A percentile compares a stretch with the other conserved stretches of the same genome.
These are phyloP conservation scores for Petrocephalus schoutedeni DNA, from an alignment of 2,797 vertebrate genomes.

Conservation along the genomic window DNA sequence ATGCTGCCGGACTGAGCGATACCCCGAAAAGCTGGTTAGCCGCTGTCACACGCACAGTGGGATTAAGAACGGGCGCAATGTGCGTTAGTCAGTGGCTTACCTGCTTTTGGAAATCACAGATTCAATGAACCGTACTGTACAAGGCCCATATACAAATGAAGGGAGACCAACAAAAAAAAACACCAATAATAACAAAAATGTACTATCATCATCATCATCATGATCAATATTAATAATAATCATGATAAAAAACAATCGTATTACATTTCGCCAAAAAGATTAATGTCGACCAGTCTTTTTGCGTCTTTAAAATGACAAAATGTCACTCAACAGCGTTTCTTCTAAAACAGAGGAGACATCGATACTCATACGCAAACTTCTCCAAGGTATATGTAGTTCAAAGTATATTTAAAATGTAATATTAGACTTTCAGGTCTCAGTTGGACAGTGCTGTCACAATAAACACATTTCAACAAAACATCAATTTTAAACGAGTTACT, in stretches of 20 bases:
- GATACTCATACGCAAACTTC: slow-evolving; percentile 2
- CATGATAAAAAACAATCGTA: not conserved
- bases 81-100: slow-evolving; percentile 99
- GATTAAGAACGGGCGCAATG: slow-evolving; percentile 84
- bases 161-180: not conserved
- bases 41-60: slow-evolving; percentile 99
- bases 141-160: not conserved
- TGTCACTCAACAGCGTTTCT: not conserved
- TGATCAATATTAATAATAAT: not conserved
- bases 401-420: not conserved
- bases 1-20: slow-evolving; percentile 39
- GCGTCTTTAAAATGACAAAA: not conserved
- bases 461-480: slow-evolving; percentile 4
- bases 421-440: slow-evolving; percentile 7
- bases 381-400: not conserved
- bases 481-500: not conserved
- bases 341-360: not conserved
- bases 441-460: not conserved
- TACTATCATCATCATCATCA: not conserved
- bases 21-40: slow-evolving; percentile 94
- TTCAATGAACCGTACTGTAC: not conserved
- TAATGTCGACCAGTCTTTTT: not conserved
- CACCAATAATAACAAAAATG: not conserved
- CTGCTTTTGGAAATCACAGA: slow-evolving; percentile 77
- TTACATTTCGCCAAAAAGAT: not conserved